Evolutionary conservation across 1,140 invertebrate species (phyloP), one percentile per base, ranked within the genome.

Genomic region (Adelges cooleyi): DNA sequence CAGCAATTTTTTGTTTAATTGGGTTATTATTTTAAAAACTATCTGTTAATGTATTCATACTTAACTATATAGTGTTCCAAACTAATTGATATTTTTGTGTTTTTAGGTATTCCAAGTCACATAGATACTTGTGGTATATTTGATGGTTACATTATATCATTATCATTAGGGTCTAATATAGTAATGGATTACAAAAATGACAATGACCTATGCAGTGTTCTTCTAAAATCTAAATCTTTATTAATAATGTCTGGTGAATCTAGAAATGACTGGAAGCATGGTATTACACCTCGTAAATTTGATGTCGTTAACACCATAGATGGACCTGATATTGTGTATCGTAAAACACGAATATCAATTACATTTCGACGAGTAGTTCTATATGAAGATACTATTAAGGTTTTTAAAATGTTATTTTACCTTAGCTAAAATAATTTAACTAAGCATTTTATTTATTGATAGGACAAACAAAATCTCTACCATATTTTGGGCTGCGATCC

Each of bases 111-210:
- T 71, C 93, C 94, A 56, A 81, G 86, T 1, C 95, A 98, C 78
- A 83, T 95, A n/a, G 95, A 98, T 72, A 95, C 90, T 1, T 91
- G 95, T 72, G 92, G 90, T 75, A 85, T 89, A 3, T 98, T 97
- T 78, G 86, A 90, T 71, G 85, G 89, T 73, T 86, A 85, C 18
- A 90, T 98, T 68, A 72, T 96, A 20, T 92, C 90, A 6, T 71
- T 98, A 0, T 95, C 91, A 22, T 77, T 97, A n/a, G 83, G 85
- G 36, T 86, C 89, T n/a, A 77, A 84, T 66, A 83, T 86, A 49
- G 79, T 95, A 0, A 96, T 96, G 91, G 89, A 96, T 70, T 96
- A 92, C 71, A 81, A 84, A 70, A 81, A 79, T 62, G 76, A 83
- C 69, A 78, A 80, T 0, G 71, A 76, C 69, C 80, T 82, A 71